Conservation (phyloP, 2,888 invertebrate genomes). For the Drosophila neotestacea region DNA sequence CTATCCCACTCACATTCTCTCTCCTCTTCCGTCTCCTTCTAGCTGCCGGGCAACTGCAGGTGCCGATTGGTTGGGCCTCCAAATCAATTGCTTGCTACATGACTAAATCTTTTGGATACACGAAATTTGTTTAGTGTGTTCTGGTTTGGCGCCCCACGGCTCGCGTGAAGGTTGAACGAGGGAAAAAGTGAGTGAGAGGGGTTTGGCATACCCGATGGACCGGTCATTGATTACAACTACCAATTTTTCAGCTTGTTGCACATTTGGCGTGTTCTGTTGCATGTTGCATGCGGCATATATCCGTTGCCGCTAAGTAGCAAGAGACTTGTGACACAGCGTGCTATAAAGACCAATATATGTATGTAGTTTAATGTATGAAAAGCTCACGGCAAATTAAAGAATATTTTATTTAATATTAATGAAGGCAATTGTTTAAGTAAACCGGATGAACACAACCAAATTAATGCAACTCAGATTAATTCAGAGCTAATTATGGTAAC, state of each 20-base stretch:
- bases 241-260: conserved; percentile 75
- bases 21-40: neutral
- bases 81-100: conserved; percentile 73
- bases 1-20: neutral
- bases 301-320: neutral
- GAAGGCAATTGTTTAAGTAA: conserved; percentile 6
- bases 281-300: conserved; percentile 22
- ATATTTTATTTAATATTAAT: neutral
- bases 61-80: conserved; percentile 26
- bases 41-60: neutral
- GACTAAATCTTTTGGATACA: conserved; percentile 71
- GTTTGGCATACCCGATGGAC: conserved; percentile 36
- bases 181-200: neutral
- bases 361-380: neutral
- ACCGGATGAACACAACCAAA: conserved; percentile 3
- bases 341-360: neutral
- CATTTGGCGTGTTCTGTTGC: conserved; percentile 58
- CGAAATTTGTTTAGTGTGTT: conserved; percentile 68
- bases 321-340: neutral
- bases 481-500: neutral
- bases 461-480: neutral
- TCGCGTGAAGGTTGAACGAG: conserved; percentile 13
- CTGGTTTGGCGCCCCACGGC: conserved; percentile 45
- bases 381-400: neutral
- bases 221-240: conserved; percentile 67